A percentile compares a stretch with the other conserved stretches of the same genome.
These are phyloP conservation scores for Xiphophorus birchmanni DNA, from an alignment of 2,797 vertebrate genomes.

Conservation along the genomic window DNA sequence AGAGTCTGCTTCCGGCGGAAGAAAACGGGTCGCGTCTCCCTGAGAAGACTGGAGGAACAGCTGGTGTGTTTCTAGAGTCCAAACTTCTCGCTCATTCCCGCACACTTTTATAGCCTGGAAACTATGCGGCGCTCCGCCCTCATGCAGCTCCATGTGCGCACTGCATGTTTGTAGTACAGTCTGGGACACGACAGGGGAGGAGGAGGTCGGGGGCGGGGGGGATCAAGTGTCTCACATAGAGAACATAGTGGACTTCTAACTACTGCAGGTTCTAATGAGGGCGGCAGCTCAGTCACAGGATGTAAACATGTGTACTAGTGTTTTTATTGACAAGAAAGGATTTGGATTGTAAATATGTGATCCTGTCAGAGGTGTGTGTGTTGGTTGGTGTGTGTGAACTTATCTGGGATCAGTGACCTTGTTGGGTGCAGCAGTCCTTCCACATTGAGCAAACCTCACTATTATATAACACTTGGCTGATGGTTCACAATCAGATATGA, in stretches of 20 bases:
- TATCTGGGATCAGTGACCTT: conserved; percentile 5
- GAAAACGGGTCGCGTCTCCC: neutral
- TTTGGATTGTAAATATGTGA: neutral
- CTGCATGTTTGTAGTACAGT: conserved; percentile 40
- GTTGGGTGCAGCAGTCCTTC: neutral
- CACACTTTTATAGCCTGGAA: conserved; percentile 46
- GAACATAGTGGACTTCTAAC: conserved; percentile 44
- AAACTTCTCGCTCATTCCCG: conserved; percentile 18
- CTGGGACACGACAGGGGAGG: neutral
- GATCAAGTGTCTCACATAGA: conserved; percentile 50
- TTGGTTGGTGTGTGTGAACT: neutral
- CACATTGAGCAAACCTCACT: neutral
- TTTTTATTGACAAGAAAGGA: neutral
- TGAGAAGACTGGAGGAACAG: neutral
- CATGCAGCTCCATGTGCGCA: conserved; percentile 38
- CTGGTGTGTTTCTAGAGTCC: conserved; percentile 18
- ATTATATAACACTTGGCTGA: neutral
- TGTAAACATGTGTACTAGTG: neutral
- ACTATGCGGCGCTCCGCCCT: neutral
- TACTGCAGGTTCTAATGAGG: neutral
- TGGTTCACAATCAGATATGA: neutral
- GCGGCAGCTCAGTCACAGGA: neutral
- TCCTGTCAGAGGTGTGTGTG: neutral
- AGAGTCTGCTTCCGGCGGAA: neutral
- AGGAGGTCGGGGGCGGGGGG: neutral